Conservation (phyloP, 2,113 vertebrate genomes). For the Tauraco erythrolophus region DNA sequence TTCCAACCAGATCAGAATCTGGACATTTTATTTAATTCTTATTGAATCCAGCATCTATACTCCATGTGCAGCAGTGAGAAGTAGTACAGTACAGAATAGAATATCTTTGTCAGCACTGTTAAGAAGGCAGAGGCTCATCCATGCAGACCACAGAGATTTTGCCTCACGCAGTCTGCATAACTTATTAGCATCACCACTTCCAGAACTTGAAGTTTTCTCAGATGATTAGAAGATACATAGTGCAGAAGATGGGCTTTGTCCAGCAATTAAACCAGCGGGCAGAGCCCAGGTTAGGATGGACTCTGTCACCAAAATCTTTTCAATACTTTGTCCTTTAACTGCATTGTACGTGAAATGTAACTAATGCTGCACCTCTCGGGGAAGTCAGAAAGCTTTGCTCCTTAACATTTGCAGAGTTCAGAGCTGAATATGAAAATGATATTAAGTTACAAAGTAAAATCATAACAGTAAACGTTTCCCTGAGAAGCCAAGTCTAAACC, state of each 20-base stretch:
- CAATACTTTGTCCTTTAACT: background rate
- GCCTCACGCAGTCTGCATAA: background rate
- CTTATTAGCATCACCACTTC: background rate
- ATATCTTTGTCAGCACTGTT: background rate
- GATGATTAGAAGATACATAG: background rate
- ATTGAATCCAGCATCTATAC: background rate
- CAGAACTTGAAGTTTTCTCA: background rate
- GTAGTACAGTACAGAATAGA: background rate
- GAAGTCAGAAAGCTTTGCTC: background rate
- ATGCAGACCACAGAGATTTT: background rate
- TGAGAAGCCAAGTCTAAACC: conserved; percentile 20
- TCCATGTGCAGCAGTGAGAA: background rate
- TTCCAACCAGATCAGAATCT: background rate
- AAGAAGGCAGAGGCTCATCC: background rate
- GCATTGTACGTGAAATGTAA: background rate
- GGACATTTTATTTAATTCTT: background rate
- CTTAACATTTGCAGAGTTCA: conserved; percentile 33
- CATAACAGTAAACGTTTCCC: background rate
- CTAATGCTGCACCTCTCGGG: background rate
- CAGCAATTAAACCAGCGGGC: background rate
- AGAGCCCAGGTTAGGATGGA: background rate
- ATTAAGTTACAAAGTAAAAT: conserved; percentile 49
- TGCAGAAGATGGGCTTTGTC: background rate
- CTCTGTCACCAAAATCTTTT: background rate
- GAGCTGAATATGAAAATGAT: conserved; percentile 29